Percentiles rank a stretch among this genome's conserved stretches.
phyloP scores from a whole-genome alignment of 2,888 invertebrate species.

The Xanthorhoe designata region DNA sequence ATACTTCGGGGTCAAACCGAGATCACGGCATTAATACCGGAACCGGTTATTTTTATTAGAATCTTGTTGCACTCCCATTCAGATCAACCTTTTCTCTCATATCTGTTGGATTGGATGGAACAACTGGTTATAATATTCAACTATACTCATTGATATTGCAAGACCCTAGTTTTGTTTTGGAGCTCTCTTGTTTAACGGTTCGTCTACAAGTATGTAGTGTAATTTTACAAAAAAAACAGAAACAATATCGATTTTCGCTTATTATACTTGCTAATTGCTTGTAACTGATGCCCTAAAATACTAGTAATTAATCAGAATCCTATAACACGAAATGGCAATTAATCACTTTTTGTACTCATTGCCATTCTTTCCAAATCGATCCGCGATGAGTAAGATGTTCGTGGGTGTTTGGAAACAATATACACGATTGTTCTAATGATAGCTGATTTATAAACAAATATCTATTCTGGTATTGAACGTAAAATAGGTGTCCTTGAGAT shows the following conservation, averaged over 20 bases:
- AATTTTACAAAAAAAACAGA: neutral
- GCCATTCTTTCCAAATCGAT: slow-evolving; percentile 57
- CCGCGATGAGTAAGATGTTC: slow-evolving; percentile 59
- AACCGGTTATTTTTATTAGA: slow-evolving; percentile 62
- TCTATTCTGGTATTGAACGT: neutral
- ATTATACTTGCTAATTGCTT: slow-evolving; percentile 8
- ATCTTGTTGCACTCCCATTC: slow-evolving; percentile 42
- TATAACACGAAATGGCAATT: slow-evolving; percentile 50
- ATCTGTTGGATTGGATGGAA: slow-evolving; percentile 11
- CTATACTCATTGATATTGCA: neutral
- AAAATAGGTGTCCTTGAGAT: neutral
- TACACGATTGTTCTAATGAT: neutral
- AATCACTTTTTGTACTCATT: slow-evolving; percentile 59
- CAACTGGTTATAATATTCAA: slow-evolving; percentile 3
- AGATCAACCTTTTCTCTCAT: slow-evolving; percentile 30
- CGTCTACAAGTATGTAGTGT: no score
- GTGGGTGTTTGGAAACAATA: slow-evolving; percentile 51
- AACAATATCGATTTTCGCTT: neutral
- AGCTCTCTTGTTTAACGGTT: no score
- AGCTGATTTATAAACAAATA: neutral
- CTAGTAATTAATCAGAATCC: slow-evolving; percentile 33
- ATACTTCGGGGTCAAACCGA: slow-evolving; percentile 64
- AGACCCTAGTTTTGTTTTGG: neutral
- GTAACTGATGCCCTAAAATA: slow-evolving; percentile 29
- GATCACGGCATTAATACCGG: slow-evolving; percentile 62